These are phyloP conservation scores for Drosophila mimetica DNA, from an alignment of 2,888 invertebrate species.

Conservation along the genomic window DNA sequence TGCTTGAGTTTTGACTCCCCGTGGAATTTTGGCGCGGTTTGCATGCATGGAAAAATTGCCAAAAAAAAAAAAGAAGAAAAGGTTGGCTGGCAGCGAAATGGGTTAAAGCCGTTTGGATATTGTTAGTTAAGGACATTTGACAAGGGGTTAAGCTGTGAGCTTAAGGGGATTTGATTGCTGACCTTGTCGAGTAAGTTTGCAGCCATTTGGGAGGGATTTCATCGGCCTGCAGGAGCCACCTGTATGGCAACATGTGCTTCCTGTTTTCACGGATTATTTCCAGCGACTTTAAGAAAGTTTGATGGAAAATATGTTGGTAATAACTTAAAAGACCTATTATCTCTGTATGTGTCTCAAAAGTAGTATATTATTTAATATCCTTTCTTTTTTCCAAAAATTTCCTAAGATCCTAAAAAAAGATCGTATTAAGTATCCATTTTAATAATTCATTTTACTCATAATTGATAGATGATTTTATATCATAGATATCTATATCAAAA, in stretches of 20 bases:
- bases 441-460: too few species aligned
- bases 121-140: conserved; percentile 36
- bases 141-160: conserved; percentile 28
- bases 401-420: too few species aligned
- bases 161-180: conserved; percentile 15
- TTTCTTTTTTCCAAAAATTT: too few species aligned
- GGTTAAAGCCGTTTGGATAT: conserved; percentile 31
- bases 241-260: conserved; percentile 10
- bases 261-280: not conserved
- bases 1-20: conserved; percentile 62
- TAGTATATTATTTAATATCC: too few species aligned
- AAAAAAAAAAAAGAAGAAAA: conserved; percentile 17
- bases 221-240: not conserved
- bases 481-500: too few species aligned
- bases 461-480: too few species aligned
- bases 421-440: too few species aligned
- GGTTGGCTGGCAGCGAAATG: not conserved
- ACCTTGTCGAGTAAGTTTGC: conserved; percentile 5
- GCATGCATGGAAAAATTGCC: conserved; percentile 64
- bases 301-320: too few species aligned
- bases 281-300: not conserved
- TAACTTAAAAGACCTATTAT: too few species aligned
- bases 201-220: not conserved
- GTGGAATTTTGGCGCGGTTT: conserved; percentile 62
- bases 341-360: too few species aligned